Evolutionary conservation across 1,140 invertebrate species (phyloP).

Genomic region (Eupeodes corollae): DNA sequence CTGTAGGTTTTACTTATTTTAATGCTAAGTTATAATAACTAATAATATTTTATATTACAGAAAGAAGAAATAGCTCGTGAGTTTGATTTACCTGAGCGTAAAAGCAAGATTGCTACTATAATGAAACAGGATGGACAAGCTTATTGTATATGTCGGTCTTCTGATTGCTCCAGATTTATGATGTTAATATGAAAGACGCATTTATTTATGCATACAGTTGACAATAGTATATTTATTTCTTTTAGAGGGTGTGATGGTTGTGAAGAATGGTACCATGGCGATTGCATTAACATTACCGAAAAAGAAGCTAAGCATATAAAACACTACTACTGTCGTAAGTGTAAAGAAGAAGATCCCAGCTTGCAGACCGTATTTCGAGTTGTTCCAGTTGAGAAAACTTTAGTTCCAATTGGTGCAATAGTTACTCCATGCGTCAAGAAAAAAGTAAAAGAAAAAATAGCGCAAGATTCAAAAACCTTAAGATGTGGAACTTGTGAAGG

Average conservation of each 20-base stretch:
- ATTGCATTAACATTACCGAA: conserved; percentile 91
- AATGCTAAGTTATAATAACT: neutral
- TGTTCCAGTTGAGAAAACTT: conserved; percentile 21
- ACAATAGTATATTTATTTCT: conserved; percentile 12
- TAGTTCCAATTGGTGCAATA: conserved; percentile 10
- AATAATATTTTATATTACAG: conserved; percentile 37
- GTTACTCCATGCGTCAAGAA: conserved; percentile 23
- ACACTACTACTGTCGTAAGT: conserved; percentile 84
- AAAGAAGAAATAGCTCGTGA: conserved; percentile 83
- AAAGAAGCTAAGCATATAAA: conserved; percentile 86
- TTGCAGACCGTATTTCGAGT: conserved; percentile 61
- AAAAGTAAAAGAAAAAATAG: conserved; percentile 34
- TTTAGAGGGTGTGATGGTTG: conserved; percentile 85
- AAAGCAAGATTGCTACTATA: conserved; percentile 82
- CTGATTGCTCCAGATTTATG: conserved; percentile 91
- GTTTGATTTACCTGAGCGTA: conserved; percentile 77
- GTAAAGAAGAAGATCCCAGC: conserved; percentile 67
- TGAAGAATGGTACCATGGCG: conserved; percentile 98
- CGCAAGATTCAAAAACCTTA: conserved; percentile 28
- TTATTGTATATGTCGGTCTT: conserved; percentile 90
- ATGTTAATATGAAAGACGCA: too few relatives aligned
- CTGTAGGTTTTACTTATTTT: conserved; percentile 12
- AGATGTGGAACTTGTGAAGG: conserved; percentile 75
- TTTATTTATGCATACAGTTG: neutral
- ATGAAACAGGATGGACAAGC: conserved; percentile 78